Percentiles rank a stretch among this genome's conserved stretches.
Conservation (phyloP, 2,113 vertebrate species). For the Varanus salvator region DNA sequence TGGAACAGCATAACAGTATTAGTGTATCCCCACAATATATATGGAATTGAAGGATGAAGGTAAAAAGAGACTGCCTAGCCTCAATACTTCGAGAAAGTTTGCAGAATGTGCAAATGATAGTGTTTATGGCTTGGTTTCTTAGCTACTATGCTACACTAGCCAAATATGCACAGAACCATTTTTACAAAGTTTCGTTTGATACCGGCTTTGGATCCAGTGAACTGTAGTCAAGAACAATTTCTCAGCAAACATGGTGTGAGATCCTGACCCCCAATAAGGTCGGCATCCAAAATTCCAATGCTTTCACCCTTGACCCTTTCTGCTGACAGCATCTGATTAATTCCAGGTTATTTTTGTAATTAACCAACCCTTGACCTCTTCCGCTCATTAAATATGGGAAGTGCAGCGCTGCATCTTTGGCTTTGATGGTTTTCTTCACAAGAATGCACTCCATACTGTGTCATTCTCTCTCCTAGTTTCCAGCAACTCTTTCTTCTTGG, state of each 20-base stretch:
- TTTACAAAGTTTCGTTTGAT: background rate
- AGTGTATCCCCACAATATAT: background rate
- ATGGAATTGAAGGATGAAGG: too few species aligned
- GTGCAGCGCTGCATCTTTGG: background rate
- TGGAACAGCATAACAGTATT: background rate
- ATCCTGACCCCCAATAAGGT: background rate
- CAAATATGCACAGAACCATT: background rate
- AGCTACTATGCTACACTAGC: background rate
- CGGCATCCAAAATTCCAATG: background rate
- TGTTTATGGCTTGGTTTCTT: background rate
- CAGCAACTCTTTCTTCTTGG: background rate
- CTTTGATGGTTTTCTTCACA: slow-evolving; percentile 7
- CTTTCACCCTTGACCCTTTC: background rate
- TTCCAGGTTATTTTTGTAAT: background rate
- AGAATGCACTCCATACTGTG: background rate
- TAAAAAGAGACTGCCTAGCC: background rate
- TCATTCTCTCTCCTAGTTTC: background rate
- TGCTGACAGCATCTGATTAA: background rate
- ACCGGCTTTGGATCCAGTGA: background rate
- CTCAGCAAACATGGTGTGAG: background rate
- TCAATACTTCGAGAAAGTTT: background rate
- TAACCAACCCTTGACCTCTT: slow-evolving; percentile 10
- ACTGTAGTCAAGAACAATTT: background rate
- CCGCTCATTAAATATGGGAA: slow-evolving; percentile 4
- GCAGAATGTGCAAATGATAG: background rate